These are phyloP conservation scores for Pandemis corylana DNA, from an alignment of 2,888 invertebrate species.

Conservation along the genomic window DNA sequence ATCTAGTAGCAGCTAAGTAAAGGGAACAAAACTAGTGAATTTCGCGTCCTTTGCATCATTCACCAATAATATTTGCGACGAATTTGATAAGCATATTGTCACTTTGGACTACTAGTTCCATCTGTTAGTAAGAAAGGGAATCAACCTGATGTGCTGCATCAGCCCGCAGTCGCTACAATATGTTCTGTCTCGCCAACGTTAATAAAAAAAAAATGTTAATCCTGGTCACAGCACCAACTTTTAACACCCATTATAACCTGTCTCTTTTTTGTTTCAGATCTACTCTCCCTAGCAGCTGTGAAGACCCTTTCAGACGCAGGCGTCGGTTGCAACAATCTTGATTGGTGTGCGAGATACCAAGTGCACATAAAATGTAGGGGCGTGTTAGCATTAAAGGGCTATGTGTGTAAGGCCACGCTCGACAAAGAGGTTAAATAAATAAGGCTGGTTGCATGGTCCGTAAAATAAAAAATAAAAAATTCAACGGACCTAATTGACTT, in stretches of 20 bases:
- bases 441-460: background rate
- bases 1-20: background rate
- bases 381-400: constrained; percentile 95
- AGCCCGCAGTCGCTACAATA: no score
- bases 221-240: constrained; percentile 4
- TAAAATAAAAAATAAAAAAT: background rate
- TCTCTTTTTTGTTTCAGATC: constrained; percentile 60
- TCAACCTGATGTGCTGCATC: no score
- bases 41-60: no score
- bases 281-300: constrained; percentile 78
- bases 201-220: background rate
- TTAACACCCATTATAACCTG: background rate
- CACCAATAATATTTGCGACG: no score
- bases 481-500: background rate
- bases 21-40: background rate
- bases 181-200: background rate
- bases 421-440: constrained; percentile 48
- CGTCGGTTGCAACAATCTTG: constrained; percentile 76
- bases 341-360: constrained; percentile 94
- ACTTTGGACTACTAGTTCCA: no score
- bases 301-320: constrained; percentile 83
- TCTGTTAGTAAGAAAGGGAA: no score
- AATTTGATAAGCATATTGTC: no score
- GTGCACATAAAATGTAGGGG: constrained; percentile 96
- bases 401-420: constrained; percentile 85